Evolutionary conservation across 2,888 invertebrate species (phyloP).

Genomic region (Cyrtodaria siliqua): DNA sequence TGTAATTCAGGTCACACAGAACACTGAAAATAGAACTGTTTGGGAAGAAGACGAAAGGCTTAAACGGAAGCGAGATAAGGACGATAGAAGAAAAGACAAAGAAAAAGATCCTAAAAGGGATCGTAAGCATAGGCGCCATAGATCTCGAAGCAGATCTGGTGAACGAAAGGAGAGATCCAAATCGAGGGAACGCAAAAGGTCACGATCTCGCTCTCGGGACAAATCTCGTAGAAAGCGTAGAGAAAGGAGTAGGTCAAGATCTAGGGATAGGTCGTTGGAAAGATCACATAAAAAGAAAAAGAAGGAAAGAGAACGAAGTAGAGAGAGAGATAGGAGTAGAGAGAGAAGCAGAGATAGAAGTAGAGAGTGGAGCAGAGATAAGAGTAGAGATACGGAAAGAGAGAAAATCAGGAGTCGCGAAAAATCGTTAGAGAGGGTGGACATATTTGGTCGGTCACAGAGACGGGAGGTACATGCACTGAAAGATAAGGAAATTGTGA

Average conservation of each 20-base stretch:
- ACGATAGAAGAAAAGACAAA: constrained; percentile 50
- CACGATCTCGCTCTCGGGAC: constrained; percentile 61
- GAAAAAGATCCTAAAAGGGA: constrained; percentile 61
- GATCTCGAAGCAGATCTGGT: constrained; percentile 58
- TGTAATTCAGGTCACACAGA: constrained; percentile 61
- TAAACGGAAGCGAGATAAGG: constrained; percentile 48
- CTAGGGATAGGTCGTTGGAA: constrained; percentile 60
- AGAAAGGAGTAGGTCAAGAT: constrained; percentile 50
- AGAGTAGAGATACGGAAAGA: constrained; percentile 23
- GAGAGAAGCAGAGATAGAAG: constrained; percentile 41
- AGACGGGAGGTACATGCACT: constrained; percentile 42
- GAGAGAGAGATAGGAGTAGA: constrained; percentile 49
- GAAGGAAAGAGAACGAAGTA: constrained; percentile 65
- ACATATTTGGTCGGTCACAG: constrained; percentile 57
- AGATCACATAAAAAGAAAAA: constrained; percentile 53
- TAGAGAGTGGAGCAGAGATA: constrained; percentile 27
- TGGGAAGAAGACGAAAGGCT: constrained; percentile 64
- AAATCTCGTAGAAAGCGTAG: constrained; percentile 30
- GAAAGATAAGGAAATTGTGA: constrained; percentile 23
- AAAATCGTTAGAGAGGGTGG: constrained; percentile 40
- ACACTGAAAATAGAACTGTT: constrained; percentile 60
- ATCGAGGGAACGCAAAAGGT: constrained; percentile 67
- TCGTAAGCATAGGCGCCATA: constrained; percentile 44
- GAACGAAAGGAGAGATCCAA: constrained; percentile 62
- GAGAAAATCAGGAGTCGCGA: constrained; percentile 24